These are phyloP conservation scores for Cheirogaleus medius DNA, from an alignment of 2,113 vertebrate species.

Conservation along the genomic window DNA sequence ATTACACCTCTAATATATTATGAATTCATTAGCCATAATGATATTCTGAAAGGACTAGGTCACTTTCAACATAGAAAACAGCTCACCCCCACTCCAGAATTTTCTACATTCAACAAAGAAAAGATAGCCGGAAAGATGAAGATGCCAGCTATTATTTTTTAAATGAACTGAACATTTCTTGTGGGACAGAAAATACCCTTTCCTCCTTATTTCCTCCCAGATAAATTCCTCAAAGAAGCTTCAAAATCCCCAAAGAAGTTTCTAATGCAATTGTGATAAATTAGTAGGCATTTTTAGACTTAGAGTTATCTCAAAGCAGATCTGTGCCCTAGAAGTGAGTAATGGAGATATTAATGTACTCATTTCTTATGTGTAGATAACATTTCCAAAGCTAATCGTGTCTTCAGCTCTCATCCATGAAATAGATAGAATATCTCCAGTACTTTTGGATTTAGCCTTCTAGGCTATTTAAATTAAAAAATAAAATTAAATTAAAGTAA, in stretches of 20 bases:
- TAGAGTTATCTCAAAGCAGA: constrained; percentile 4
- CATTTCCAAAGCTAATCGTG: background rate
- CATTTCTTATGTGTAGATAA: constrained; percentile 40
- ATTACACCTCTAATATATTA: background rate
- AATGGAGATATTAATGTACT: constrained; percentile 42
- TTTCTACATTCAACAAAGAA: background rate
- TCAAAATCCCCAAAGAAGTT: constrained; percentile 36
- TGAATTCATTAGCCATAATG: background rate
- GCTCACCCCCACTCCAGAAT: background rate
- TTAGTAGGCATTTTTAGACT: background rate
- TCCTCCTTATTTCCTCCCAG: background rate
- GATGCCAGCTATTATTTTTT: background rate
- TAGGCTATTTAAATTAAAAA: background rate
- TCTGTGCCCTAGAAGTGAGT: background rate
- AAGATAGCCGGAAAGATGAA: background rate
- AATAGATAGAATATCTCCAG: background rate
- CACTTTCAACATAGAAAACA: background rate
- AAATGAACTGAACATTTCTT: constrained; percentile 35
- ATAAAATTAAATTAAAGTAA: background rate
- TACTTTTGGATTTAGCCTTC: background rate
- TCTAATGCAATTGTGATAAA: constrained; percentile 39
- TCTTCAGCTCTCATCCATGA: background rate
- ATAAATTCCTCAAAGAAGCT: constrained; percentile 7
- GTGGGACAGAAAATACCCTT: constrained; percentile 49
- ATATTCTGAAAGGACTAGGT: background rate